Evolutionary conservation across 2,888 invertebrate species (phyloP).

Genomic region (Sylvicola fuscatus): DNA sequence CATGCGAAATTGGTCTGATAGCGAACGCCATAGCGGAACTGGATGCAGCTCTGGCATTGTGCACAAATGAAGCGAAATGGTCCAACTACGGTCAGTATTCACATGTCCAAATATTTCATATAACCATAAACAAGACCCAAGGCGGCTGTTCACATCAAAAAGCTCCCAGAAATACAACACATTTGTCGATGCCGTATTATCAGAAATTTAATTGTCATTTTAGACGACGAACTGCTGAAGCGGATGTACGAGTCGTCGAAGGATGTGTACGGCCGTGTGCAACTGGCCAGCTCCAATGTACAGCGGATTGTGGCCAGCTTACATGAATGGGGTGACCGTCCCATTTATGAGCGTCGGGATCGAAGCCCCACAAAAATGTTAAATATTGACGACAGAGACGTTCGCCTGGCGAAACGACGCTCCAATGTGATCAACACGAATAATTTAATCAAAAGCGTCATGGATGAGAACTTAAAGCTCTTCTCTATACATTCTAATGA

Average conservation of each 20-base stretch:
- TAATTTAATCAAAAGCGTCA: conserved; percentile 14
- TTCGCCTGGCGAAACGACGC: conserved; percentile 15
- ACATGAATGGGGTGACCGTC: conserved; percentile 47
- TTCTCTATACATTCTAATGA: conserved; percentile 12
- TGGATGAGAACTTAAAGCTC: conserved; percentile 18
- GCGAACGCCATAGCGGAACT: conserved; percentile 52
- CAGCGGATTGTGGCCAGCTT: conserved; percentile 33
- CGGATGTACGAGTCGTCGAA: no score
- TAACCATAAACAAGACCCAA: no score
- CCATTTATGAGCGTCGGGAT: conserved; percentile 55
- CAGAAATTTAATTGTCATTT: no score
- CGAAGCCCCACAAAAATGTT: conserved; percentile 16
- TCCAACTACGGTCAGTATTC: conserved; percentile 41
- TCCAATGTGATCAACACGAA: conserved; percentile 17
- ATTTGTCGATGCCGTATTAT: no score
- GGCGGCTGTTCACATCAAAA: no score
- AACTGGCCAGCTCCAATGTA: conserved; percentile 45
- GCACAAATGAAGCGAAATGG: conserved; percentile 58
- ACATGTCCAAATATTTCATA: no score
- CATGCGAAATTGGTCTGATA: conserved; percentile 60
- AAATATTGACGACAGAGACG: conserved; percentile 17
- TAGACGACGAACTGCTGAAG: no score
- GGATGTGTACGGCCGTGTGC: conserved; percentile 16
- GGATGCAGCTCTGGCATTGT: conserved; percentile 43
- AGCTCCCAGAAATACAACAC: no score